Conservation (phyloP, 1,140 invertebrate genomes). For the Schlechtendalia chinensis region DNA sequence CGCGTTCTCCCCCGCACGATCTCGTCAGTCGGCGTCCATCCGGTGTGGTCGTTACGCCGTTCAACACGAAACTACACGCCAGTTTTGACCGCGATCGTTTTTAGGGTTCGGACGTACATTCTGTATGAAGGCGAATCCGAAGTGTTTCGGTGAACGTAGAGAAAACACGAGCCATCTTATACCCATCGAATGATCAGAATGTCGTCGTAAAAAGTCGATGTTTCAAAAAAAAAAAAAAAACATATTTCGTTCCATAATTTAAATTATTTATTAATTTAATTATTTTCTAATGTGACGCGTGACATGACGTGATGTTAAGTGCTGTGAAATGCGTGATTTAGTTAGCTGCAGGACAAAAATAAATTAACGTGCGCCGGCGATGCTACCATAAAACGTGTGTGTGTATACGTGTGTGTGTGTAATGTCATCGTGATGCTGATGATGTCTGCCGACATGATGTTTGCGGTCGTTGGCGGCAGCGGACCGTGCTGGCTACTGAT, state of each 20-base stretch:
- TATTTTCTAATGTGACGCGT: no score
- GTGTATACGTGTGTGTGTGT: not conserved
- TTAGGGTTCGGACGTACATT: no score
- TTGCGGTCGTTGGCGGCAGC: not conserved
- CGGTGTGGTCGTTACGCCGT: slow-evolving; percentile 34
- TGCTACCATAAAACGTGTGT: not conserved
- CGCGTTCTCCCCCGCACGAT: slow-evolving; percentile 4
- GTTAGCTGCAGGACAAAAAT: no score
- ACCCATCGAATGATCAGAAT: not conserved
- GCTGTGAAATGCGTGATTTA: no score
- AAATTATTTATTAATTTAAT: no score
- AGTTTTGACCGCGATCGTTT: not conserved
- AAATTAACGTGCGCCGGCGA: not conserved
- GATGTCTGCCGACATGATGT: not conserved
- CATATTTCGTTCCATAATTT: no score
- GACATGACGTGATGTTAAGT: no score
- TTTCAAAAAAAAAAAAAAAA: no score
- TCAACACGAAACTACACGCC: not conserved
- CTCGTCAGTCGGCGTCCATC: slow-evolving; percentile 23
- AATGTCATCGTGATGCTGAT: not conserved
- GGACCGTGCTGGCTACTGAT: slow-evolving; percentile 10
- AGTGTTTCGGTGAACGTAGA: no score
- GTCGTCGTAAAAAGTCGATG: not conserved
- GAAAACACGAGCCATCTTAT: no score
- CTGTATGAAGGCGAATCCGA: no score